Conservation (phyloP, 37 sponge, comb jelly and placozoan genomes). For the Theonella swinhoei region DNA sequence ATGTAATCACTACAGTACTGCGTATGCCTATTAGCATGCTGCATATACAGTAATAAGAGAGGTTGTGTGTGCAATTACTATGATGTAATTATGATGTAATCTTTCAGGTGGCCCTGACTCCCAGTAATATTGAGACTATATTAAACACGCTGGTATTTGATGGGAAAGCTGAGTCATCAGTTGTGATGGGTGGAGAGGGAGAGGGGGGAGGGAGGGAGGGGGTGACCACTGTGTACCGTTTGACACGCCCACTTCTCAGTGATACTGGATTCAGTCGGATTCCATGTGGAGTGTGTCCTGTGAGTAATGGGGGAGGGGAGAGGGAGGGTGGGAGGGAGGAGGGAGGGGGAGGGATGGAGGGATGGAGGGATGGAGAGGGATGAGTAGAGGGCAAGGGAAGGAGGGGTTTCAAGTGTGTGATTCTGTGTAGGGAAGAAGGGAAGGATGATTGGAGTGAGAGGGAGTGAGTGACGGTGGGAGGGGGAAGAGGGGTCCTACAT, state of each 20-base stretch:
- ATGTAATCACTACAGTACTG: not conserved
- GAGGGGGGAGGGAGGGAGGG: not conserved
- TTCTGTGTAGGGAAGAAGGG: not conserved
- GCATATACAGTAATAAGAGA: no score
- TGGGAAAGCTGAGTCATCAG: constrained; percentile 72
- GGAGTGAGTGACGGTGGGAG: no score
- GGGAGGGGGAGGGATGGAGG: not conserved
- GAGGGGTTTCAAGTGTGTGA: not conserved
- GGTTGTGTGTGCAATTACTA: not conserved
- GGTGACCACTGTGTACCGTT: constrained; percentile 14
- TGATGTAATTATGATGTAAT: not conserved
- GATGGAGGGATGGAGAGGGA: no score
- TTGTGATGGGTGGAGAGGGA: not conserved
- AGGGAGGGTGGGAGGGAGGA: not conserved
- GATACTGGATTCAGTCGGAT: constrained; percentile 71
- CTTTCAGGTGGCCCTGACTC: constrained; percentile 65
- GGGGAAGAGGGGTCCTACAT: no score
- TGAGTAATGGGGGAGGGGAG: constrained; percentile 24
- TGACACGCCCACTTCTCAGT: constrained; percentile 20
- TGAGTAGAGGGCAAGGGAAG: no score
- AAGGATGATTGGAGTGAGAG: no score
- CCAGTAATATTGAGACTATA: constrained; percentile 69
- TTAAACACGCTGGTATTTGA: constrained; percentile 86
- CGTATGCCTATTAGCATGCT: no score
- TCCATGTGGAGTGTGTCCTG: constrained; percentile 94